phyloP scores from a whole-genome alignment of 1,140 invertebrate genomes.

The Carposina sasakii region DNA sequence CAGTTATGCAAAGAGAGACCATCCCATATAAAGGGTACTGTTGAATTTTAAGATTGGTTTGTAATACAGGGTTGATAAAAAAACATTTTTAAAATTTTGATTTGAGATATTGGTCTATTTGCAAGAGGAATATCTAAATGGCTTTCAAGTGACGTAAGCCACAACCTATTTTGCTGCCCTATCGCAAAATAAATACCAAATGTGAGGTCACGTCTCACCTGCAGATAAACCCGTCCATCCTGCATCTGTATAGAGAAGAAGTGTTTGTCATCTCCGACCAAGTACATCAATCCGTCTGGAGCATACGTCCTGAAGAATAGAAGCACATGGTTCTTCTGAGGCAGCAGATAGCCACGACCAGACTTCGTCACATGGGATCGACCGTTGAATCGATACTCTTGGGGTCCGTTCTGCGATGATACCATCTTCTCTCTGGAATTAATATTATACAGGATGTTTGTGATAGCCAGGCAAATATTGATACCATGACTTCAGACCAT shows the following conservation, averaged over 20 bases:
- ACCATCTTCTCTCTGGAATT: slow-evolving; percentile 76
- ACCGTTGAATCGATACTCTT: slow-evolving; percentile 89
- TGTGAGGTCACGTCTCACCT: too few relatives aligned
- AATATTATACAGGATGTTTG: background rate
- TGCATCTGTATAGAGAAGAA: slow-evolving; percentile 90
- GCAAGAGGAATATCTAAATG: too few relatives aligned
- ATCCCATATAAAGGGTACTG: too few relatives aligned
- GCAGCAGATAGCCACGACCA: slow-evolving; percentile 37
- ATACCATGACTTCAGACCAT: background rate
- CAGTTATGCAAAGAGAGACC: too few relatives aligned
- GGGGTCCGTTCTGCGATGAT: slow-evolving; percentile 70
- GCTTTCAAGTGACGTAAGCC: too few relatives aligned
- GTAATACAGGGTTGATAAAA: too few relatives aligned
- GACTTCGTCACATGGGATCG: slow-evolving; percentile 59
- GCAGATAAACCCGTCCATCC: slow-evolving; percentile 82
- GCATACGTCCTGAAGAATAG: slow-evolving; percentile 89
- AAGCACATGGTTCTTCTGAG: slow-evolving; percentile 52
- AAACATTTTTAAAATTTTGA: too few relatives aligned
- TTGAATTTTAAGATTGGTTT: too few relatives aligned
- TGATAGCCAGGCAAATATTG: background rate
- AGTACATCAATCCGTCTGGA: slow-evolving; percentile 89
- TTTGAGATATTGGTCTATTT: too few relatives aligned
- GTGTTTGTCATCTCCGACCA: slow-evolving; percentile 81
- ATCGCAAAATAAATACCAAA: too few relatives aligned
- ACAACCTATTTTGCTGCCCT: too few relatives aligned